A percentile compares a stretch with the other conserved stretches of the same genome.
Conservation (phyloP, 2,113 vertebrate species). For the Ancistrus triradiatus region DNA sequence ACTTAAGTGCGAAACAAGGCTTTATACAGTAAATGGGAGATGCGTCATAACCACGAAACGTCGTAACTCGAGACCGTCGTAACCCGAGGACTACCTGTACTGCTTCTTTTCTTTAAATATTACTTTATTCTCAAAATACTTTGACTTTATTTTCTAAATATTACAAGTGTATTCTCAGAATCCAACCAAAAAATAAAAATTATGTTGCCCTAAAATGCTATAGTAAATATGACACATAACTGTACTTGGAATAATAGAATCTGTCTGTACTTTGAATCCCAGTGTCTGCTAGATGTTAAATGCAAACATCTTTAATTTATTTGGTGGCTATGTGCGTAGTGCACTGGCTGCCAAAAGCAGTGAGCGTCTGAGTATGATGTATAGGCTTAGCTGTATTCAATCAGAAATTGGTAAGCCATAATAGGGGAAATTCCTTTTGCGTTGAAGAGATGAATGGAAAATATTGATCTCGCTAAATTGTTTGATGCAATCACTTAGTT, state of each 20-base stretch:
- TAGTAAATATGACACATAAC: not conserved
- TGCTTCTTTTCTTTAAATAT: no score
- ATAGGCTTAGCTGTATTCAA: slow-evolving; percentile 37
- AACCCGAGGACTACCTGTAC: no score
- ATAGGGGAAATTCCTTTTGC: slow-evolving; percentile 45
- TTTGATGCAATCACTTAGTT: slow-evolving; percentile 67
- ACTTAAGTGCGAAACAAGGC: no score
- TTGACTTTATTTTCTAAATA: no score
- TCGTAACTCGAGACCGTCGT: no score
- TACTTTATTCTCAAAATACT: no score
- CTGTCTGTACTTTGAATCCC: not conserved
- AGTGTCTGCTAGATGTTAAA: not conserved
- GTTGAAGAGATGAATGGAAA: slow-evolving; percentile 59
- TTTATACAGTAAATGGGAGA: no score
- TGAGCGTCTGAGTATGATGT: slow-evolving; percentile 34
- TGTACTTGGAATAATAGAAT: not conserved
- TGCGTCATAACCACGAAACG: no score
- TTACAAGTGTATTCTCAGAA: no score
- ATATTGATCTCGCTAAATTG: slow-evolving; percentile 65
- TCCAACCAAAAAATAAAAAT: no score
- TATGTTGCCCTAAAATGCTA: no score
- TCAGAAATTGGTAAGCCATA: slow-evolving; percentile 45
- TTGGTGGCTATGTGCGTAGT: slow-evolving; percentile 10
- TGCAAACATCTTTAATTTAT: slow-evolving; percentile 12
- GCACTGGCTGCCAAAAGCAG: slow-evolving; percentile 25